Evolutionary conservation across 2,888 invertebrate genomes (phyloP).

Genomic region (Cantharis nigra): DNA sequence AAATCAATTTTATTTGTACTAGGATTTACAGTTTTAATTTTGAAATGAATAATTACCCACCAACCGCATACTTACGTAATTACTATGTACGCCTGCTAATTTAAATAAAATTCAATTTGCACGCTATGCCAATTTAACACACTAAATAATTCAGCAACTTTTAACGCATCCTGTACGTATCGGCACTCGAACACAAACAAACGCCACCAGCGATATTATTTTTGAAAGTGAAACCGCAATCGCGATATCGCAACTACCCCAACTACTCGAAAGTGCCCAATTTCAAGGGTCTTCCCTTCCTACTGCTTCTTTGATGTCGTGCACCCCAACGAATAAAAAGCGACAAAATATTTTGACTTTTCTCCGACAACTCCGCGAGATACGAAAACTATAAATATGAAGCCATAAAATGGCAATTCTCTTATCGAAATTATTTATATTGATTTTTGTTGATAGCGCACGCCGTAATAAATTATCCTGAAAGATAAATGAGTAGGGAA

Average conservation of each 20-base stretch:
- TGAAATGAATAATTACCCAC: neutral
- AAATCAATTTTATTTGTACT: neutral
- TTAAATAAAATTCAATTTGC: neutral
- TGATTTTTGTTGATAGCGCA: neutral
- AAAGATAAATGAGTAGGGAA: neutral
- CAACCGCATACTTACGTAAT: neutral
- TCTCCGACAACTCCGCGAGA: neutral
- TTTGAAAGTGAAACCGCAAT: neutral
- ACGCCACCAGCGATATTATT: neutral
- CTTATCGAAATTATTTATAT: conserved; percentile 2
- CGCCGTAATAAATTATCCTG: neutral
- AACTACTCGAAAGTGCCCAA: neutral
- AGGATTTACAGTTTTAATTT: neutral
- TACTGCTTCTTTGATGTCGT: neutral
- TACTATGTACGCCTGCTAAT: neutral
- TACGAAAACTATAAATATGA: neutral
- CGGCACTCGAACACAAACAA: neutral
- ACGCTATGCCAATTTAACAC: neutral
- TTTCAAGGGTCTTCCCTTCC: neutral
- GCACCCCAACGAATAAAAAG: neutral
- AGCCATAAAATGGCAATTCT: neutral
- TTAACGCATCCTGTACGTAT: neutral
- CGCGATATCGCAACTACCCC: neutral
- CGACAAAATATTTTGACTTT: neutral
- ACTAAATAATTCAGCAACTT: neutral